phyloP scores from a whole-genome alignment of 2,888 invertebrate genomes.

The Tipula vernalis region DNA sequence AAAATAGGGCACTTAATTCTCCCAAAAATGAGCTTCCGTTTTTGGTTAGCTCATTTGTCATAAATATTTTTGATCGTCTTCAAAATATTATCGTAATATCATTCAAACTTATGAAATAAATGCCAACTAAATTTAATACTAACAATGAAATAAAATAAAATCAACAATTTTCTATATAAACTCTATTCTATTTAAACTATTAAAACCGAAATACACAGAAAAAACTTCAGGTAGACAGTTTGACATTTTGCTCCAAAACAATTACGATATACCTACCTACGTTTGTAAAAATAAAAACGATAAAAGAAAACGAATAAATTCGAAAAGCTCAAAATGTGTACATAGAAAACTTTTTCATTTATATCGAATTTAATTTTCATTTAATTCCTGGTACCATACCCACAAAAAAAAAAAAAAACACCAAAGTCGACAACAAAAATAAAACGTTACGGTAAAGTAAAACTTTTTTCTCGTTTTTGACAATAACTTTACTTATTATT shows the following conservation, averaged over 20 bases:
- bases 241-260: not conserved
- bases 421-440: not conserved
- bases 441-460: not conserved
- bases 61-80: no score
- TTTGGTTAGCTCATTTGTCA: no score
- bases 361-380: not conserved
- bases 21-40: no score
- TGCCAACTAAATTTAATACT: not conserved
- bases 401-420: not conserved
- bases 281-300: not conserved
- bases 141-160: not conserved
- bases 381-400: not conserved
- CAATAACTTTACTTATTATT: not conserved
- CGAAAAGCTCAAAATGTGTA: not conserved
- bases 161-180: not conserved
- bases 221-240: not conserved
- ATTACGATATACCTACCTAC: not conserved
- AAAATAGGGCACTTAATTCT: no score
- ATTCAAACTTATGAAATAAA: not conserved
- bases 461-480: not conserved
- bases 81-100: not conserved
- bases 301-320: not conserved
- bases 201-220: not conserved
- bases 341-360: not conserved
- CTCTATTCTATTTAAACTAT: not conserved